Conservation (phyloP, 2,113 vertebrate species). For the Hemiscyllium ocellatum region DNA sequence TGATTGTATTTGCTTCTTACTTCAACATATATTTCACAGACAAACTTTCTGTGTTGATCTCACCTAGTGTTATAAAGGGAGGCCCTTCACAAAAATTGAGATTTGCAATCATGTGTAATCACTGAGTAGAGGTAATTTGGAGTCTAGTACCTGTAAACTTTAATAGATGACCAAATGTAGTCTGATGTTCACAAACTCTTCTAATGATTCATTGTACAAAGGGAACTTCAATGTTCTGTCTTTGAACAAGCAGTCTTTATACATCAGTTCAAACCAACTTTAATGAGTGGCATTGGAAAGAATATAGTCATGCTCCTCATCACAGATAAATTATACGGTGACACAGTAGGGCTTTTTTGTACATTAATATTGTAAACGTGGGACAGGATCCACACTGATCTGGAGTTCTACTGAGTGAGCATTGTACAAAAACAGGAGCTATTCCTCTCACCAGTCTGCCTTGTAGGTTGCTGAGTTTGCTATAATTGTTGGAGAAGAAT, state of each 20-base stretch:
- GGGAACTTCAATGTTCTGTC: neutral
- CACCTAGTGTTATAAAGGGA: neutral
- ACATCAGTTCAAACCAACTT: neutral
- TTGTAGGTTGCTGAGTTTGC: neutral
- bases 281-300: neutral
- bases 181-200: neutral
- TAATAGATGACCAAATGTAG: neutral
- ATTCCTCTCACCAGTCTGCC: neutral
- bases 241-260: neutral
- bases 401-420: neutral
- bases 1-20: neutral
- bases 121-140: neutral
- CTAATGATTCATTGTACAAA: neutral
- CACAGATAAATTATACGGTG: neutral
- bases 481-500: neutral
- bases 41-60: neutral
- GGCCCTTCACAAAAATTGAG: neutral
- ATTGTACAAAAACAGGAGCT: neutral
- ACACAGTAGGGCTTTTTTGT: neutral
- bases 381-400: neutral
- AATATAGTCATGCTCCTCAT: neutral
- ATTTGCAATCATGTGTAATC: neutral
- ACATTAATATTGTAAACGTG: neutral
- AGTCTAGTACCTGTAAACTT: neutral
- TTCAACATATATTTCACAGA: neutral